Evolutionary conservation across 30 jellyfish, hydroid and myxozoan genomes (phyloP), one percentile per base, ranked within the genome.

Genomic region (Hydra vulgaris): DNA sequence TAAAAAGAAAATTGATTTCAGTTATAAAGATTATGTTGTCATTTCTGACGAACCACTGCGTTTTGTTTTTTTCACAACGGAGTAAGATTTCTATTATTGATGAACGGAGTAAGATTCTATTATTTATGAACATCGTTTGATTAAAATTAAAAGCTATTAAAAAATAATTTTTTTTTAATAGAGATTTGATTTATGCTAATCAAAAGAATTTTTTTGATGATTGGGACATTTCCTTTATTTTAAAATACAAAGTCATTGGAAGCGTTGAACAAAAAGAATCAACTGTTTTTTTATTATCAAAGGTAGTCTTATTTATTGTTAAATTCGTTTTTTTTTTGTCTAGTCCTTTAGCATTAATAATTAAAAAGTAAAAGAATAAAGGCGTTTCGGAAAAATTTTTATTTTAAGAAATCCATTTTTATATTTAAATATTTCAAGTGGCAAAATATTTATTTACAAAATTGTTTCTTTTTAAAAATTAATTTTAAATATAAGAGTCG

Each of bases 21-120:
- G 66, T 8, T 81, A 73, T 52, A 71, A 81, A 56, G 70, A 81
- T 70, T 75, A 73, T 70, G 84, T 80, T 70, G 85, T 72, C 70
- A 26, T 75, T 25, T 53, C 83, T 23, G 24, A 67, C 18, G 83
- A 75, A 23, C 73, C 69, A 8, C 70, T 70, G 25, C 7, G 72
- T 1, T 25, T 75, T 25, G 24, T 75, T 75, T 25, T 75, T 16
- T 20, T 75, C 66, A 75, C 83, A 1, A 75, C 83, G 19, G 83
- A 75, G 83, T 75, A 75, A 53, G 83, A 23, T 73, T 54, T 22
- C 81, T 23, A 15, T 73, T 8, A 0, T 0, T 12, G 18, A 25
- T 70, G 18, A 21, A 70, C 72, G 72, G 8, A 4, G 75, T 68
- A 68, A 25, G 21, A 4, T 7, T 68, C 23, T 15, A 68, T 25